phyloP scores from a whole-genome alignment of 2,797 vertebrate genomes.

The Ctenosaura bakeri region DNA sequence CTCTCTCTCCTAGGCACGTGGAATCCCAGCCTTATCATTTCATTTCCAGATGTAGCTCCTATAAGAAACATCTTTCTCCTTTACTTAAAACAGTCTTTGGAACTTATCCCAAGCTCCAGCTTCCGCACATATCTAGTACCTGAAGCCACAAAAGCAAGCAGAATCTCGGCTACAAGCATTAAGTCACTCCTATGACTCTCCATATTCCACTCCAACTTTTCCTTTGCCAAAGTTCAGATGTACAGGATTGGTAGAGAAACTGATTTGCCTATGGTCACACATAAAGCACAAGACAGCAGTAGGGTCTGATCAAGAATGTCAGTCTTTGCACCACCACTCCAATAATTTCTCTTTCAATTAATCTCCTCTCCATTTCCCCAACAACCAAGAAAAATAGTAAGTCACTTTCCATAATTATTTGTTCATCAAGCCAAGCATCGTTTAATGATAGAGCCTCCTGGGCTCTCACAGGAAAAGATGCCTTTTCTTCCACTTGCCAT shows the following conservation, averaged over 20 bases:
- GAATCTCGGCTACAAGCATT: not conserved
- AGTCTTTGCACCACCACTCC: not conserved
- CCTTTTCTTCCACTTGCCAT: not conserved
- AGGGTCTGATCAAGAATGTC: not conserved
- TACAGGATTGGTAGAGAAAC: not conserved
- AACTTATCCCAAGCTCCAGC: too few species aligned
- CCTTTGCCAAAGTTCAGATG: not conserved
- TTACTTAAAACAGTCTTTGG: too few species aligned
- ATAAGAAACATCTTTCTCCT: too few species aligned
- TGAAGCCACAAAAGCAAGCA: not conserved
- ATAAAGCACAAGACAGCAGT: not conserved
- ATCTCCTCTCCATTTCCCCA: not conserved
- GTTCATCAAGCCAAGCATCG: too few species aligned
- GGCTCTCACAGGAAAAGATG: not conserved
- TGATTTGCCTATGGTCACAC: not conserved
- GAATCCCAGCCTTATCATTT: too few species aligned
- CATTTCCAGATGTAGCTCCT: too few species aligned
- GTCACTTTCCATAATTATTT: too few species aligned
- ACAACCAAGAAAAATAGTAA: too few species aligned
- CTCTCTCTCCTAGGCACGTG: too few species aligned
- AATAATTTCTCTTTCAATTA: not conserved
- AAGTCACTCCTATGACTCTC: not conserved
- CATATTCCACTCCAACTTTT: not conserved
- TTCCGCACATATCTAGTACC: too few species aligned
- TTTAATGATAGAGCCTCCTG: too few species aligned